These are phyloP conservation scores for Hydra vulgaris DNA, from an alignment of 30 jellyfish, hydroid and myxozoan species.

Conservation along the genomic window DNA sequence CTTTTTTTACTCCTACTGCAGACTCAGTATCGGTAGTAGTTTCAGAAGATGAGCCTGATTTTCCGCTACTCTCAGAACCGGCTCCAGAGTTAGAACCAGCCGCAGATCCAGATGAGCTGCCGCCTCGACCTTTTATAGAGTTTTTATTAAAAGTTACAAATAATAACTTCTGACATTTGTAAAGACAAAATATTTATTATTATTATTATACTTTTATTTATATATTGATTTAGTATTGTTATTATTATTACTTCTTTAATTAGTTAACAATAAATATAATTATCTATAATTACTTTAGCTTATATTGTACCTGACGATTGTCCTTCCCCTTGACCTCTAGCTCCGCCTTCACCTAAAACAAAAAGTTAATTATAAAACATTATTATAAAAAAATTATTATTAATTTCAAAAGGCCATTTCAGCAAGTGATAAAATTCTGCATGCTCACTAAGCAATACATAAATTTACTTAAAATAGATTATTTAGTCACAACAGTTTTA, in stretches of 20 bases:
- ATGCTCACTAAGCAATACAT: background rate
- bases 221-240: too few relatives aligned
- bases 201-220: too few relatives aligned
- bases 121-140: slow-evolving; percentile 25
- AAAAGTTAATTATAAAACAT: background rate
- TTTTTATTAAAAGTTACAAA: background rate
- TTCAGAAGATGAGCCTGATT: slow-evolving; percentile 51
- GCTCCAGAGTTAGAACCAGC: slow-evolving; percentile 51
- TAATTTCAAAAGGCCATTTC: background rate
- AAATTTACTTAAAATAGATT: background rate
- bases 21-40: slow-evolving; percentile 77
- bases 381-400: background rate
- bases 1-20: slow-evolving; percentile 66
- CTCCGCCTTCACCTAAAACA: slow-evolving; percentile 36
- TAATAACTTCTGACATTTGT: too few relatives aligned
- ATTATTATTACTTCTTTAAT: too few relatives aligned
- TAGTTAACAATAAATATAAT: too few relatives aligned
- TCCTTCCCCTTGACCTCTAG: slow-evolving; percentile 73
- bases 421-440: background rate
- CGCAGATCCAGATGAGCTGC: slow-evolving; percentile 42
- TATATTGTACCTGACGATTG: slow-evolving; percentile 25
- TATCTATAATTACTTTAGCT: background rate
- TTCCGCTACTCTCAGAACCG: slow-evolving; percentile 20
- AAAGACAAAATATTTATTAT: background rate
- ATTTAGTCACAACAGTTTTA: background rate